phyloP scores from a whole-genome alignment of 2,888 invertebrate genomes.

The Plutella xylostella region DNA sequence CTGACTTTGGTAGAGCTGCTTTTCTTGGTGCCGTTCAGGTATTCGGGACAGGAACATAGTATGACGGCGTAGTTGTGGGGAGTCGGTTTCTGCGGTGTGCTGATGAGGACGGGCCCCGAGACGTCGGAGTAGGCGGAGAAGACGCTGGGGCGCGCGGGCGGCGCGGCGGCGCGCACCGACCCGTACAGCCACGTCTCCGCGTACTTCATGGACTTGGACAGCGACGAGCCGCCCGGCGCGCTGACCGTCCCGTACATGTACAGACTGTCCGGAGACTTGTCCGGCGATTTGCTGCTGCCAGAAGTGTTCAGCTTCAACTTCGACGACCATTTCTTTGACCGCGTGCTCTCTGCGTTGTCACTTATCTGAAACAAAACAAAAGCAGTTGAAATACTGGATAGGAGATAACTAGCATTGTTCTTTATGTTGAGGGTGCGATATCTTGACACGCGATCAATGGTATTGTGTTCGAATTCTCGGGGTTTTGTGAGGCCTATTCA shows the following conservation, averaged over 20 bases:
- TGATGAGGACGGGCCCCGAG: slow-evolving; percentile 57
- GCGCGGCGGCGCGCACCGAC: slow-evolving; percentile 73
- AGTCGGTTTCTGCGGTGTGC: slow-evolving; percentile 66
- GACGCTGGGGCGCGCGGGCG: slow-evolving; percentile 55
- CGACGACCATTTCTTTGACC: slow-evolving; percentile 79
- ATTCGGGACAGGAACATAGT: slow-evolving; percentile 85
- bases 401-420: slow-evolving; percentile 4
- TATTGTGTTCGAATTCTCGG: slow-evolving; percentile 1
- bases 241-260: slow-evolving; percentile 62
- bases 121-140: slow-evolving; percentile 61
- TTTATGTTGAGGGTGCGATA: not conserved
- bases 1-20: slow-evolving; percentile 79
- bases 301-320: slow-evolving; percentile 72
- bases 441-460: slow-evolving; percentile 2
- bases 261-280: slow-evolving; percentile 58
- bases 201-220: slow-evolving; percentile 87
- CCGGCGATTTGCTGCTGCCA: slow-evolving; percentile 54
- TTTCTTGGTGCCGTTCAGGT: slow-evolving; percentile 80
- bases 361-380: slow-evolving; percentile 47
- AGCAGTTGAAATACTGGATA: not conserved
- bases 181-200: slow-evolving; percentile 89
- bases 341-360: slow-evolving; percentile 62
- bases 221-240: slow-evolving; percentile 76
- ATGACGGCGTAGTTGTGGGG: slow-evolving; percentile 78
- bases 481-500: slow-evolving; percentile 3